Base-by-base conservation (phyloP, 2,113 vertebrate genomes). In the Catharus bicknelli region DNA sequence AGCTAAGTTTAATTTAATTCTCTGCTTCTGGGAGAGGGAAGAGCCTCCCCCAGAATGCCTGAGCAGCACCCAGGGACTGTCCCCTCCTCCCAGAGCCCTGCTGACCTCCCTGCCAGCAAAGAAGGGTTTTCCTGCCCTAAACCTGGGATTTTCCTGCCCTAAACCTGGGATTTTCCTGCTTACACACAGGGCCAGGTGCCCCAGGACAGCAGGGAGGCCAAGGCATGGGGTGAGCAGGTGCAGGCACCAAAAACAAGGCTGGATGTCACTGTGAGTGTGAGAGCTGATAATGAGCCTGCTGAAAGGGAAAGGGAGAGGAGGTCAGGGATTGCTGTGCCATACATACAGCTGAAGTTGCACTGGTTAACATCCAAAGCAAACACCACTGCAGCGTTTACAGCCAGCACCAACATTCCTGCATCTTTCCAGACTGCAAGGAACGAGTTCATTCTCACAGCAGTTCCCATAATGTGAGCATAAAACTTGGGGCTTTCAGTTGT, bases 1-100 rank as follows among this genome's bases (percentile, higher is more conserved):
- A 84, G 85, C 93, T 61, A 18, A 91, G 95, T 93, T 93, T 91
- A 91, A 96, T 93, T 93, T 90, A 91, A 97, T 95, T 94, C 94
- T 75, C 86, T 94, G 83, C 40, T 95, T 20, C 73, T 83, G 8
- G 38, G 55, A 68, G 53, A n/a, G 70, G 43, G 27, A 72, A 64
- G 45, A 75, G 59, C 79, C 90, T 96, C 94, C 85, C 68, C 83
- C 93, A 92, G 82, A 13, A 74, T 32, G 70, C 69, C 80, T 59
- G 66, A 74, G 76, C 63, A 73, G 90, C 32, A 16, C 2, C 27
- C 16, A 34, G 63, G 6, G 7, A 11, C 75, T 32, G 63, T 13
- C 29, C 79, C 25, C 61, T 74, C 17, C 0, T 2, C 83, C 53
- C 55, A 27, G 9, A 38, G 42, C 54, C 50, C 48, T n/a, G 53